Evolutionary conservation across 2,113 vertebrate genomes (phyloP), one percentile per base, ranked within the genome.

Genomic region (Synodontis membranacea): DNA sequence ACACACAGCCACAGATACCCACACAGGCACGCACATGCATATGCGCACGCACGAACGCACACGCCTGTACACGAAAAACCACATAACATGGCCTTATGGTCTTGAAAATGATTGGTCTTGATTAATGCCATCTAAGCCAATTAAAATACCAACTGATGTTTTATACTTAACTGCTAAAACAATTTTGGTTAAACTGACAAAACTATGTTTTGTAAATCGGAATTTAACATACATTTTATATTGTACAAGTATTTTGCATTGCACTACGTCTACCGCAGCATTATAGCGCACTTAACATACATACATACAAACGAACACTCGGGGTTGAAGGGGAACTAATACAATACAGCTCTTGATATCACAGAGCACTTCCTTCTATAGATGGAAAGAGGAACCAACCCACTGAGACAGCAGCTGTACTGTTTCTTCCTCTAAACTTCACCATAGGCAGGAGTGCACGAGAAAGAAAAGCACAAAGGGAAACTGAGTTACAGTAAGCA

Each of bases 301-400:
- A n/a, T 68, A 50, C 28, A 78, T 39, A 78, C 54, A 28, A 15
- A 54, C 72, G 19, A 64, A 76, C 70, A 42, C 64, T 79, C 60
- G 39, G 12, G 3, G 7, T 64, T 76, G n/a, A 72, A 6, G 52
- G 44, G 37, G 64, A 48, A 80, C 64, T 44, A 74, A 37, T 39
- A 56, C 34, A 86, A 37, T 54, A 81, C 48, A 64, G 28, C 56
- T 56, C n/a, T 46, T 80, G 46, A 25, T 10, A 19, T 44, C 52
- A 70, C 17, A 56, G 44, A 34, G 48, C 64, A 80, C 79, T 66
- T 88, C 80, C 80, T 82, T 86, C 56, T 85, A 39, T 10, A 56
- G 34, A 37, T 14, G 34, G 4, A 28, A 58, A 82, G 10, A 85
- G 70, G 54, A 72, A 83, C 39, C 37, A 86, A 46, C 12, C 50